Conservation (phyloP, 2,888 invertebrate genomes). For the Andrena bicolor region DNA sequence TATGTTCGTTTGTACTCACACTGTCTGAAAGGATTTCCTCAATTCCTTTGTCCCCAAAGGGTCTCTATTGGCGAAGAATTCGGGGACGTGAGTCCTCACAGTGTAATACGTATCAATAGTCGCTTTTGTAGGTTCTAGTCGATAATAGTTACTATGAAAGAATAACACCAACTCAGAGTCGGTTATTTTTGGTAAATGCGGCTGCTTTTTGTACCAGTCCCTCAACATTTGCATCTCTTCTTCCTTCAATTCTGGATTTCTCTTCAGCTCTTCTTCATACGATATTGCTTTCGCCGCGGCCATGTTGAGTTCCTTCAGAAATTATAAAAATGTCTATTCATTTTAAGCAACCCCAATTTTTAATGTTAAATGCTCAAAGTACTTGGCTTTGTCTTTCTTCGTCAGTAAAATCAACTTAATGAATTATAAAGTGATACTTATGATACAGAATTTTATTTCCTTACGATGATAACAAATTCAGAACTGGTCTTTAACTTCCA, state of each 20-base stretch:
- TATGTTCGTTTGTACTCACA: conserved; percentile 83
- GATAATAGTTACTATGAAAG: conserved; percentile 89
- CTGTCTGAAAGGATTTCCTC: conserved; percentile 84
- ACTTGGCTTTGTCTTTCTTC: too few species aligned
- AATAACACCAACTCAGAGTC: conserved; percentile 88
- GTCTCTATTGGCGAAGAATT: conserved; percentile 83
- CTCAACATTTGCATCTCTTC: conserved; percentile 88
- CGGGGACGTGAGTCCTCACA: conserved; percentile 88
- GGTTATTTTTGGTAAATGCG: conserved; percentile 88
- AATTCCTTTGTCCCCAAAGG: conserved; percentile 85
- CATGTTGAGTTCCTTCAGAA: conserved; percentile 40
- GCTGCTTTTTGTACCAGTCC: conserved; percentile 89
- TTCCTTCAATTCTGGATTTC: conserved; percentile 87
- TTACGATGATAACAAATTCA: too few species aligned
- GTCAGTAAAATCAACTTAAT: too few species aligned
- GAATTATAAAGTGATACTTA: too few species aligned
- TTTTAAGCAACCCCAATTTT: too few species aligned
- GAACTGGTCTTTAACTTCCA: too few species aligned
- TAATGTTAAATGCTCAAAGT: too few species aligned
- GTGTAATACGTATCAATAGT: conserved; percentile 90
- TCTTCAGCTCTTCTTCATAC: conserved; percentile 87
- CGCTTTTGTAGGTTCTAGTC: conserved; percentile 89
- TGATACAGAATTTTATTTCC: too few species aligned
- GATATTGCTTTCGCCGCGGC: conserved; percentile 57
- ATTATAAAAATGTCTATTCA: background rate